Base-by-base conservation (phyloP, 1,140 invertebrate genomes). In the Drosophila ananassae region DNA sequence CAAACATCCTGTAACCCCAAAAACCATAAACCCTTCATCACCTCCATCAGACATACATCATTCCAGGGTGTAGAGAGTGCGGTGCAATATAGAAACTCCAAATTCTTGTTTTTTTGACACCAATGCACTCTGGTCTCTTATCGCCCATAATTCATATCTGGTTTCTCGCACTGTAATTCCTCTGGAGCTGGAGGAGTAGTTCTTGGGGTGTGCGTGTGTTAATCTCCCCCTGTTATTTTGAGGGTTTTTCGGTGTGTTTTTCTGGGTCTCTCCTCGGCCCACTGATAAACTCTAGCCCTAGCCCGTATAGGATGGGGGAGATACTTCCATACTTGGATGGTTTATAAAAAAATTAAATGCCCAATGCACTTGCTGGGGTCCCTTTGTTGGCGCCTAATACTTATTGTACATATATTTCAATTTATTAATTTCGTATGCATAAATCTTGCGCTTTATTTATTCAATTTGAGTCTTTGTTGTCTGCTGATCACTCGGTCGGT, bases 381-480 rank as follows among this genome's bases (percentile, higher is more conserved):
- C 83, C 74, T 64, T 58, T 75, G 79, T 82, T 76, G 73, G 73
- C 73, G 73, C 77, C 78, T 87, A 85, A 87, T 77, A 61, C 63
- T 60, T 73, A 78, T 59, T 66, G 74, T 72, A 79, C 82, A 77
- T 74, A 75, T 89, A 77, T 87, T 76, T 89, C 83, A 82, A 87
- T 87, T 87, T 87, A 87, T 87, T 87, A 89, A 87, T 87, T 89
- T 85, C 62, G 83, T 85, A 85, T 85, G 82, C 82, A 85, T 85
- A 85, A 85, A 85, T 85, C 82, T 82, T 82, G 78, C 41, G 82
- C 82, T 78, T 85, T 85, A 85, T 85, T 85, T 87, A 85, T 87
- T 85, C 81, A 85, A 85, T 85, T 87, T 87, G 79, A 83, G 82
- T 89, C 82, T 89, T 89, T 87, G 82, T 89, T 87, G 83, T 87